These are phyloP conservation scores for Tanytarsus gracilentus DNA, from an alignment of 2,888 invertebrate species.

Conservation along the genomic window DNA sequence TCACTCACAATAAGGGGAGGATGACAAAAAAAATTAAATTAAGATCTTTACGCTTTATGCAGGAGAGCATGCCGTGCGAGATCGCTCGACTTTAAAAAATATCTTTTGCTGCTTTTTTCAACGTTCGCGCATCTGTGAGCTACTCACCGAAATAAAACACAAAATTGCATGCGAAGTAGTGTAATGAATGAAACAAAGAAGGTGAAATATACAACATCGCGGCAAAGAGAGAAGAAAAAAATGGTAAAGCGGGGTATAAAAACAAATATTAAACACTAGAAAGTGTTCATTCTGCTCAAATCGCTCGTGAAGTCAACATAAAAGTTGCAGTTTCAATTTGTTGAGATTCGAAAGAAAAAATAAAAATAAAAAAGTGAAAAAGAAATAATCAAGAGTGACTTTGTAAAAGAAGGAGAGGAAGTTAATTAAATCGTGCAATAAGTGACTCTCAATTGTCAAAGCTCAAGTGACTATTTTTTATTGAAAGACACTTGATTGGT, in stretches of 20 bases:
- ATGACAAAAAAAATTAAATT: not conserved
- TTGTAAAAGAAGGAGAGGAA: not conserved
- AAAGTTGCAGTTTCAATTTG: not conserved
- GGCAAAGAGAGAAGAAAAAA: slow-evolving; percentile 11
- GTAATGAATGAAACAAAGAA: slow-evolving; percentile 22
- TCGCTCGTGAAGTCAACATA: slow-evolving; percentile 21
- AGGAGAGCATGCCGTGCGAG: not conserved
- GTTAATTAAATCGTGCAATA: too few relatives aligned
- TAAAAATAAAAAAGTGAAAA: not conserved
- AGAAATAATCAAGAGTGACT: not conserved
- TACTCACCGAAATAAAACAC: not conserved
- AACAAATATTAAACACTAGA: slow-evolving; percentile 26
- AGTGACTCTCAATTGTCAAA: too few relatives aligned
- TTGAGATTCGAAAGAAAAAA: not conserved
- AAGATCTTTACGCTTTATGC: not conserved
- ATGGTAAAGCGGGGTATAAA: slow-evolving; percentile 16
- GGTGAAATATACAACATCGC: slow-evolving; percentile 25
- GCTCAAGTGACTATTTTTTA: too few relatives aligned
- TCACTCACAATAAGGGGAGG: not conserved
- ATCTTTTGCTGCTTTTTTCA: slow-evolving; percentile 5
- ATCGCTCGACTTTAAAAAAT: slow-evolving; percentile 1
- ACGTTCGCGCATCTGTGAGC: slow-evolving; percentile 19
- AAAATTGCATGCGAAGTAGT: slow-evolving; percentile 24
- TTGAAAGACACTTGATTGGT: too few relatives aligned
- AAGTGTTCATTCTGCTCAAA: slow-evolving; percentile 27